Evolutionary conservation across 2,888 invertebrate species (phyloP), one percentile per base, ranked within the genome.

Genomic region (Drosophila parthenogenetica): DNA sequence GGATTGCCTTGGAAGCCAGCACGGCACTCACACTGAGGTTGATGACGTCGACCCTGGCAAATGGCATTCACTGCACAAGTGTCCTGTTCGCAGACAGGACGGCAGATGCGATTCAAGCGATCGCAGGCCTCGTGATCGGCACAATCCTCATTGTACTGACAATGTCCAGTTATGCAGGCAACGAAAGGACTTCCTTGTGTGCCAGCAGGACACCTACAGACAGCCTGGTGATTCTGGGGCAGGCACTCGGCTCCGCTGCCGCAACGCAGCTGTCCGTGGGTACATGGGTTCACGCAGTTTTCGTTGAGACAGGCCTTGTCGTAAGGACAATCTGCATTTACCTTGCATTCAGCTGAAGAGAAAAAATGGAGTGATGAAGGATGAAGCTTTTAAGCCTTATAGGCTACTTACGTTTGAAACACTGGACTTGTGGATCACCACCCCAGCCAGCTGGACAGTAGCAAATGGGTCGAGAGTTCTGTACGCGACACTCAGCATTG

Each of bases 141-240:
- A 81, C 97, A 98, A 89, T 98, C 97, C 87, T 97, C 97, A 89
- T 97, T 97, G 91, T 96, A 97, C 87, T 97, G 97, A 80, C 97
- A 97, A 43, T 96, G 94, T 8, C 96, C 96, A 2, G 95, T 94
- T 64, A 97, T 95, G 89, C 98, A 98, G 17, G 96, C 95, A 3
- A 96, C 93, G 69, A 94, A 94, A 2, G 97, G 96, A 92, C 97
- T 95, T 43, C 97, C 97, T 92, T 96, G 97, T 5, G 96, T 97
- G 45, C 97, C 98, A 1, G 94, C 92, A 43, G 97, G 97, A 91
- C 98, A 98, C 64, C 94, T 94, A 86, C 98, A 98, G 67, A 96
- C 95, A 0, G 96, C 95, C 58, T 94, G 94, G 90, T 98, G 98
- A 42, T 95, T 95, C 72, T 95, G 94, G 0, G 95, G 95, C 46